Evolutionary conservation across 2,888 invertebrate genomes (phyloP), one percentile per base, ranked within the genome.

Genomic region (Lepidochitona cinerea): DNA sequence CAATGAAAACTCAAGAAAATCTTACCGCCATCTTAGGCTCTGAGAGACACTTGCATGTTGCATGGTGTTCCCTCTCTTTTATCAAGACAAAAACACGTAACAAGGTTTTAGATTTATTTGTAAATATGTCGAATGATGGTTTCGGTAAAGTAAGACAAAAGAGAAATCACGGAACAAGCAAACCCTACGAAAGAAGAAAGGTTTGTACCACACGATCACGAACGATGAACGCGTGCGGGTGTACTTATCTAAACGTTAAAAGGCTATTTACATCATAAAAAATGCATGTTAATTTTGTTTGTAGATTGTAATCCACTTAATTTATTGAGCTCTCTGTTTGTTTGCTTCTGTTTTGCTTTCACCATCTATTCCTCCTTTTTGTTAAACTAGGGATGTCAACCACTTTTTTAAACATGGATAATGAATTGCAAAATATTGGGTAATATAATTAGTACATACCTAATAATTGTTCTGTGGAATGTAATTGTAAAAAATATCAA

Each of bases 81-180:
- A 59, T 29, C 18, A 59, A 59, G 32, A 29, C 29, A 49, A 49
- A 14, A 59, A 59, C 59, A 4, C 59, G 23, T 59, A 9, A 59
- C 14, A 18, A 26, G 59, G 23, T 59, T 23, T 59, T 14, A 4
- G 12, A 59, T 2, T 29, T 29, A 59, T 14, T 23, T 29, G 26
- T 29, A 59, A 29, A 59, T 59, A 59, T 83, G 83, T 77, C 83
- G 49, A 77, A 75, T 67, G 82, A 81, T 74, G 81, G 80, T 53
- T 78, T 79, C 69, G 83, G 83, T 59, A 82, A 82, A 74, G 79
- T 83, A 59, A 82, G 75, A 75, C 66, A 68, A 32, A 83, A 80
- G 71, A 78, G 79, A 36, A 70, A 75, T 23, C 74, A 77, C 64
- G 69, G 73, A 59, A 59, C 78, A n/a, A 73, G 73, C 32, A 83